phyloP scores from a whole-genome alignment of 2,888 invertebrate genomes.

The Scaptomyza caliginosa region DNA sequence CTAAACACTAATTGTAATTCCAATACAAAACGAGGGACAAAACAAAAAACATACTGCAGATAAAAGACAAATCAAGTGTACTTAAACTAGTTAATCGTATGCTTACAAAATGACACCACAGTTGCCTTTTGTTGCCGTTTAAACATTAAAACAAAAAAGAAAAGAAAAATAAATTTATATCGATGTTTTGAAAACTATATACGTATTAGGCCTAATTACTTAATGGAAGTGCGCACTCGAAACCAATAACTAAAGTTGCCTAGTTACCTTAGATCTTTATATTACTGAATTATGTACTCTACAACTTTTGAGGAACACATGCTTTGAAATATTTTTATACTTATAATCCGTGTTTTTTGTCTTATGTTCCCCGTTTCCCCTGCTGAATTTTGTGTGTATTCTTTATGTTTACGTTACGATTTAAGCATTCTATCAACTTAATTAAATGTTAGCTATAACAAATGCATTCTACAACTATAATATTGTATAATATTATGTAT shows the following conservation, averaged over 20 bases:
- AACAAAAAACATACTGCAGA: conserved; percentile 25
- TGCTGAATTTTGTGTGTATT: conserved; percentile 43
- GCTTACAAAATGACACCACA: conserved; percentile 38
- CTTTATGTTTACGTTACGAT: conserved; percentile 60
- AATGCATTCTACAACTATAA: conserved; percentile 46
- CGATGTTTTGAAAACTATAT: conserved; percentile 20
- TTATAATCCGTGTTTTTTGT: conserved; percentile 3
- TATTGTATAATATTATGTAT: conserved; percentile 73
- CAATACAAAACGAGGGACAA: conserved; percentile 43
- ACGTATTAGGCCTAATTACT: conserved; percentile 63
- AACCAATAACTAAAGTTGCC: conserved; percentile 44
- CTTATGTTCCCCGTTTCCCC: conserved; percentile 18
- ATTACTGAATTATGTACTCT: conserved; percentile 27
- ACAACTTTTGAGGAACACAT: conserved; percentile 9
- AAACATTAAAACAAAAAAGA: conserved; percentile 12
- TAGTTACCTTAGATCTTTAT: conserved; percentile 39
- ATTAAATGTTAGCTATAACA: conserved; percentile 62
- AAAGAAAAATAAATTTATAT: conserved; percentile 9
- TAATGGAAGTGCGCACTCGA: conserved; percentile 61
- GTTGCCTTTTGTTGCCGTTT: conserved; percentile 59
- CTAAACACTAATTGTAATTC: conserved; percentile 47
- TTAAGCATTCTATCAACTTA: conserved; percentile 61
- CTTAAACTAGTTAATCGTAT: conserved; percentile 50
- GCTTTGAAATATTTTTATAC: conserved; percentile 12
- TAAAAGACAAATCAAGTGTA: conserved; percentile 67